Conservation (phyloP, 2,888 invertebrate genomes). For the Parapristionchus giblindavisi region DNA sequence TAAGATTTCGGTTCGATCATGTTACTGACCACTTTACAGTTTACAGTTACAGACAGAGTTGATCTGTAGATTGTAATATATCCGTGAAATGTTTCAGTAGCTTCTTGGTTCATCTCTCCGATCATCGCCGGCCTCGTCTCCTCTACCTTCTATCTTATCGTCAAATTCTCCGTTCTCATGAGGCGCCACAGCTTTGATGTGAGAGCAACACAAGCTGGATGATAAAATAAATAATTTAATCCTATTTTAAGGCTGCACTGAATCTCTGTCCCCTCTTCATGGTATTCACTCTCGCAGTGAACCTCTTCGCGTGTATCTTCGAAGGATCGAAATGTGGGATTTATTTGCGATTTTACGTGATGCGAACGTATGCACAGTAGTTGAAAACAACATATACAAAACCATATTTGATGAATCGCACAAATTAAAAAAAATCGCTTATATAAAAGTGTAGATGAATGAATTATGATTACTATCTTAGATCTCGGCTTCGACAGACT, state of each 20-base stretch:
- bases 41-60: background rate
- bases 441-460: no score
- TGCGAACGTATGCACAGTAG: no score
- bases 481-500: constrained; percentile 55
- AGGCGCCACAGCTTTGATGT: constrained; percentile 30
- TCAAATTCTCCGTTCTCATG: constrained; percentile 82
- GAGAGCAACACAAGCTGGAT: background rate
- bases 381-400: no score
- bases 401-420: no score
- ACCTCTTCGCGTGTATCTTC: constrained; percentile 89
- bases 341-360: no score
- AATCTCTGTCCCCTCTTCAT: constrained; percentile 52
- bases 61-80: background rate
- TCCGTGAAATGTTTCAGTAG: constrained; percentile 73
- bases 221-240: background rate
- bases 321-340: constrained; percentile 77
- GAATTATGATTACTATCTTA: constrained; percentile 34
- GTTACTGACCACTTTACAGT: background rate
- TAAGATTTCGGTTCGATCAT: constrained; percentile 3
- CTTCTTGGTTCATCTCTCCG: constrained; percentile 97
- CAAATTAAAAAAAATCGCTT: no score
- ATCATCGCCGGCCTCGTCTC: constrained; percentile 89
- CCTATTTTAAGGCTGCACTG: background rate
- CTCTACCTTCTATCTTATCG: constrained; percentile 81
- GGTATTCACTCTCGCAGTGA: constrained; percentile 86